Conservation (phyloP, 2,888 invertebrate genomes). For the Agonum fuliginosum region DNA sequence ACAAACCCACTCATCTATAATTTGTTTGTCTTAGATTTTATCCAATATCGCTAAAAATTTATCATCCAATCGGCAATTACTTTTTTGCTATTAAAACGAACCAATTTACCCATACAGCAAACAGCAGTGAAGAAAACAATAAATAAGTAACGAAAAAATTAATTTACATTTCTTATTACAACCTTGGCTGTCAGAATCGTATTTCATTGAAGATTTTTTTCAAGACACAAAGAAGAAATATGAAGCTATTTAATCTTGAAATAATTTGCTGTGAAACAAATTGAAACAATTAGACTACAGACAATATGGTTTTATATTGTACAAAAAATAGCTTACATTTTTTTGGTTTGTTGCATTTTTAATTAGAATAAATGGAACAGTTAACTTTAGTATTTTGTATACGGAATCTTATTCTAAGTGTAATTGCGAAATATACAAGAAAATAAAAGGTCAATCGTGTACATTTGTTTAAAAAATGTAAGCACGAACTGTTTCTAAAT, state of each 20-base stretch:
- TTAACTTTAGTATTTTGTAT: not conserved
- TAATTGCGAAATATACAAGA: too few species aligned
- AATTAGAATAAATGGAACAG: not conserved
- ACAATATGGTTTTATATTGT: not conserved
- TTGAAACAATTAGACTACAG: not conserved
- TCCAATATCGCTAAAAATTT: too few species aligned
- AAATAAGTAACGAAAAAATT: not conserved
- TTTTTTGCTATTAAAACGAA: too few species aligned
- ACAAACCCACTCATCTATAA: too few species aligned
- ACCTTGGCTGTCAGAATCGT: not conserved
- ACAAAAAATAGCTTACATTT: not conserved
- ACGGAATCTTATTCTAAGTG: not conserved
- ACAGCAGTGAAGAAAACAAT: not conserved
- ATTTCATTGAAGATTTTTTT: slow-evolving; percentile 38
- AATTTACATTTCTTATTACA: slow-evolving; percentile 10
- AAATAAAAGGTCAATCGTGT: too few species aligned
- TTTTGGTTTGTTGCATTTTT: not conserved
- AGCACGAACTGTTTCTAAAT: too few species aligned
- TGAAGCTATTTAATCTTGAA: not conserved
- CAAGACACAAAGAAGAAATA: not conserved
- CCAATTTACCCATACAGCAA: not conserved
- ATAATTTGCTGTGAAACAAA: not conserved
- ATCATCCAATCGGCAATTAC: too few species aligned
- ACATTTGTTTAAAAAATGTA: too few species aligned
- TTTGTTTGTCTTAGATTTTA: too few species aligned